Base-by-base conservation (phyloP, 2,113 vertebrate species). In the Laticauda laticaudata region DNA sequence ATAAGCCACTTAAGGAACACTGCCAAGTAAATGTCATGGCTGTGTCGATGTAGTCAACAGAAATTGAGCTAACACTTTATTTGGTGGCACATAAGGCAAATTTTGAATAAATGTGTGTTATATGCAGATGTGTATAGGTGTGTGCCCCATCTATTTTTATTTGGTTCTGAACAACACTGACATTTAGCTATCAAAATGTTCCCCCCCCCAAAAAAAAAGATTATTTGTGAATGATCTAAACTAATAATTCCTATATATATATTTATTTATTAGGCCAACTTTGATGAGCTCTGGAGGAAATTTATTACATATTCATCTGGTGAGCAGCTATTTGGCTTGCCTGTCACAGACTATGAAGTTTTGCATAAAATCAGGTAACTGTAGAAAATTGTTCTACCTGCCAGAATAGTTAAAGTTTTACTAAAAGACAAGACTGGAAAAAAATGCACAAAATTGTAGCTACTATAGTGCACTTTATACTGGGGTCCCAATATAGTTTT, bases 261-360 rank as follows among this genome's bases (percentile, higher is more conserved):
- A 21, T 95, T 92, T 92, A 57, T 51, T 51, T 8, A 51, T 90
- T 92, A 98, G 98, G 95, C 93, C 93, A 96, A 94, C 94, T 98
- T 98, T 94, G 98, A 98, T 96, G 97, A 98, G 26, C 92, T 98
- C 0, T 98, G 98, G 97, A 97, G 97, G 95, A 98, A 98, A 93
- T 98, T 97, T 95, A 91, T 97, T 92, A 98, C 97, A 0, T 98
- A 98, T 86, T 98, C 97, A 15, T 95, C 97, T 54, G 98, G 97
- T 56, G 98, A 98, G 26, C 96, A 97, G 53, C 96, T 98, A 92
- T 98, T 98, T 96, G 98, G 98, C 89, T 95, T 98, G 91, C 98
- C 98, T 93, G 97, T 98, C 92, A 98, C 98, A 56, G 97, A 98
- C 45, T 98, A 98, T 95, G 96, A 96, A 64, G 51, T 97, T 95